A percentile compares a stretch with the other conserved stretches of the same genome.
Conservation (phyloP, 2,113 vertebrate species). For the Myotis lucifugus region DNA sequence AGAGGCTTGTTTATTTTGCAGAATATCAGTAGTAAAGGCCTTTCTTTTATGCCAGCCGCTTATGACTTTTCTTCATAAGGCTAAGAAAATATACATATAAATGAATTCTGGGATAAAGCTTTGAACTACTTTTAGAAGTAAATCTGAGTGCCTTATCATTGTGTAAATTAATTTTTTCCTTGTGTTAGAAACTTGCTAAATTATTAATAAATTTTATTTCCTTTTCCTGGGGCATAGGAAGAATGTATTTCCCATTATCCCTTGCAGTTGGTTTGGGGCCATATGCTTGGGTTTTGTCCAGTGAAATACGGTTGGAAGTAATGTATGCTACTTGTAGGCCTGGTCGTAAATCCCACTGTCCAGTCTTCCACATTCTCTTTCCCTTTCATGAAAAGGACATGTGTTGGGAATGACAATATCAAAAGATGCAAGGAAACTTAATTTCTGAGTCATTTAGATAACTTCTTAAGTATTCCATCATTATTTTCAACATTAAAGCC, state of each 20-base stretch:
- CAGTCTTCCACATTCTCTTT: neutral
- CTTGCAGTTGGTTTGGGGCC: neutral
- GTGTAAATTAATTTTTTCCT: neutral
- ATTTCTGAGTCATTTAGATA: conserved; percentile 27
- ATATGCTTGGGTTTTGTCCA: neutral
- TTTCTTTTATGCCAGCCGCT: neutral
- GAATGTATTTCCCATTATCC: neutral
- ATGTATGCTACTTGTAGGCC: neutral
- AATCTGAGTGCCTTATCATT: neutral
- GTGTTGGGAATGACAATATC: neutral
- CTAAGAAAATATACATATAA: neutral
- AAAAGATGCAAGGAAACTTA: conserved; percentile 17
- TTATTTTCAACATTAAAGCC: conserved; percentile 16
- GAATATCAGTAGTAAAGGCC: neutral
- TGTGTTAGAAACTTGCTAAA: neutral
- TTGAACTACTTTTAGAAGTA: neutral
- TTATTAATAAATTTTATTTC: conserved; percentile 25
- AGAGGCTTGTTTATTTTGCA: neutral
- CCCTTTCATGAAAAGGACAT: neutral
- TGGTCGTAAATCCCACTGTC: neutral
- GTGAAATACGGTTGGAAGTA: neutral
- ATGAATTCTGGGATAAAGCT: neutral
- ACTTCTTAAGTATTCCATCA: conserved; percentile 26
- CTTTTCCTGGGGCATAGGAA: neutral
- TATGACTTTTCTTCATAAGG: neutral